Evolutionary conservation across 92 coral and sea anemone genomes (phyloP).

Genomic region (Metridium senile): DNA sequence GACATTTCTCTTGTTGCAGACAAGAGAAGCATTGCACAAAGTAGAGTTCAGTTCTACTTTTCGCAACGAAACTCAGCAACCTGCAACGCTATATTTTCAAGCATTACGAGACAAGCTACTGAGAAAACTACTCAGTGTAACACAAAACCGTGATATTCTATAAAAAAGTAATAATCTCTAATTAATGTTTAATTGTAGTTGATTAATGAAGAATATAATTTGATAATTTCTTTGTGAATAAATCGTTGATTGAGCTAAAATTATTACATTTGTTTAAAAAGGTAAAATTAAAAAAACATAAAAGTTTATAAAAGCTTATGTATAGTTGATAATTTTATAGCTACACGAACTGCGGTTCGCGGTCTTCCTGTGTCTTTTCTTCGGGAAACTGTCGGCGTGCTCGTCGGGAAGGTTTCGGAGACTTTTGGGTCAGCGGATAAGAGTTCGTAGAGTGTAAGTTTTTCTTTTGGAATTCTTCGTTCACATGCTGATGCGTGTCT

Average conservation of each 20-base stretch:
- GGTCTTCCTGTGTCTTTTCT: constrained; percentile 54
- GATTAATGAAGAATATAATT: neutral
- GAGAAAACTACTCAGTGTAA: no score
- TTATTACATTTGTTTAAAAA: neutral
- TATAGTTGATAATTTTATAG: neutral
- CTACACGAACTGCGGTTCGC: constrained; percentile 89
- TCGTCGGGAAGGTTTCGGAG: constrained; percentile 63
- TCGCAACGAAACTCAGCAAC: no score
- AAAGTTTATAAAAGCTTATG: neutral
- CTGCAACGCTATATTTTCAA: no score
- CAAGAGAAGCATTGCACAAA: no score
- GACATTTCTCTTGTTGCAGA: no score
- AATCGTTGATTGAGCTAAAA: neutral
- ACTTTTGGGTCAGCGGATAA: constrained; percentile 22
- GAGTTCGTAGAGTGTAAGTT: constrained; percentile 18
- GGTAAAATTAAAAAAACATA: neutral
- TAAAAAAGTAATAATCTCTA: neutral
- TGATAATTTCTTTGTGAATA: neutral
- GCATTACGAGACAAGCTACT: no score
- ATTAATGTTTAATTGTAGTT: neutral
- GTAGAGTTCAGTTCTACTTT: no score
- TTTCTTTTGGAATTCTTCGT: constrained; percentile 21
- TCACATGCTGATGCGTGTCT: neutral
- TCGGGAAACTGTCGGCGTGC: constrained; percentile 74
- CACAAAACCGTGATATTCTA: no score